Conservation (phyloP, 2,888 invertebrate species). For the Herminia tarsipennalis region DNA sequence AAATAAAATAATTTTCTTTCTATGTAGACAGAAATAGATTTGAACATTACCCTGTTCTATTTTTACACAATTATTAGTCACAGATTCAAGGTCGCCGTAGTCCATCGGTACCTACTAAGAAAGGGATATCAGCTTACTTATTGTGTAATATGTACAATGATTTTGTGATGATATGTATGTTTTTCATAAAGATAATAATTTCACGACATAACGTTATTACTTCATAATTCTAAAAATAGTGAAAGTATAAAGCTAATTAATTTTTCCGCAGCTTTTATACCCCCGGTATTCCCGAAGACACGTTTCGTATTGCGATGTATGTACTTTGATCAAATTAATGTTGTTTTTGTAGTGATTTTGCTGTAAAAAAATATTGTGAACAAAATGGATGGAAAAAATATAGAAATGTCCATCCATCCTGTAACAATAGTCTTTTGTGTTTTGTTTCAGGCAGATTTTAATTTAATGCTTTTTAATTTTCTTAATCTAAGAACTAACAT, state of each 20-base stretch:
- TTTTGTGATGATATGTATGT: too few relatives aligned
- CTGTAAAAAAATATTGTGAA: neutral
- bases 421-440: too few relatives aligned
- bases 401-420: too few relatives aligned
- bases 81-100: constrained; percentile 66
- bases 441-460: too few relatives aligned
- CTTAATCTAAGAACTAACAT: too few relatives aligned
- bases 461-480: too few relatives aligned
- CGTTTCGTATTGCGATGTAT: constrained; percentile 56
- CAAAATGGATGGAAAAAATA: neutral
- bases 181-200: too few relatives aligned
- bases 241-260: neutral
- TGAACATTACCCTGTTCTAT: constrained; percentile 57
- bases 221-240: neutral
- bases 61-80: constrained; percentile 64
- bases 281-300: constrained; percentile 56
- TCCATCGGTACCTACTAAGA: constrained; percentile 15
- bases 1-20: neutral
- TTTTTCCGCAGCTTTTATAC: constrained; percentile 57
- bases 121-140: constrained; percentile 63
- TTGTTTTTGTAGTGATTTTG: neutral
- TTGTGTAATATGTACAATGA: constrained; percentile 4
- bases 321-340: constrained; percentile 28
- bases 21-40: constrained; percentile 44
- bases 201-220: too few relatives aligned